Percentiles rank a stretch among this genome's conserved stretches.
phyloP scores from a whole-genome alignment of 2,113 vertebrate species.

The Pristiophorus japonicus region DNA sequence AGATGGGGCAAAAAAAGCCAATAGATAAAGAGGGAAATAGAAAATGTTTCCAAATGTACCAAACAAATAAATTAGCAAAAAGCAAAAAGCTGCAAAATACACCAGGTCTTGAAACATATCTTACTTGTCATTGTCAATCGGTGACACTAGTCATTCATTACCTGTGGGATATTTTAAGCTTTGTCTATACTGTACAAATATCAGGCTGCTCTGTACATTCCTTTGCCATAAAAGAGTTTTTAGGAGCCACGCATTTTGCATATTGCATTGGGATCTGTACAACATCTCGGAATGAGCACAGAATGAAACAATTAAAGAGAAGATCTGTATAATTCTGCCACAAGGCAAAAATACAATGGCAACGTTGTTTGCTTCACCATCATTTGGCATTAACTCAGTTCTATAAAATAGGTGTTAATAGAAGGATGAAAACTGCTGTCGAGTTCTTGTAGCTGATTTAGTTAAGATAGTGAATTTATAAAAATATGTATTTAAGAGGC shows the following conservation, averaged over 20 bases:
- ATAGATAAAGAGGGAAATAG: not conserved
- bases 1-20: not conserved
- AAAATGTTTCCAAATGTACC: not conserved
- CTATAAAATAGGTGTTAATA: not conserved
- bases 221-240: not conserved
- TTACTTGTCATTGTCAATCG: not conserved
- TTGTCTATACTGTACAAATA: not conserved
- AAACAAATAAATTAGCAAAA: not conserved
- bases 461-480: not conserved
- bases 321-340: not conserved
- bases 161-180: not conserved
- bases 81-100: not conserved
- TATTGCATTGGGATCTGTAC: too few relatives aligned
- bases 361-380: not conserved
- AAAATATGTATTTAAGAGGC: not conserved
- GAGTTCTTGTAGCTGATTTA: too few relatives aligned
- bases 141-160: not conserved
- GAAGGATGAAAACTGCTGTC: not conserved
- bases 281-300: not conserved
- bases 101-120: too few relatives aligned
- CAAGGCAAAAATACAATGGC: not conserved
- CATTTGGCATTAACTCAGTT: not conserved
- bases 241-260: not conserved
- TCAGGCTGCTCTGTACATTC: not conserved
- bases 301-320: not conserved